Evolutionary conservation across 2,888 invertebrate species (phyloP).

Genomic region (Stegana nigrithorax): DNA sequence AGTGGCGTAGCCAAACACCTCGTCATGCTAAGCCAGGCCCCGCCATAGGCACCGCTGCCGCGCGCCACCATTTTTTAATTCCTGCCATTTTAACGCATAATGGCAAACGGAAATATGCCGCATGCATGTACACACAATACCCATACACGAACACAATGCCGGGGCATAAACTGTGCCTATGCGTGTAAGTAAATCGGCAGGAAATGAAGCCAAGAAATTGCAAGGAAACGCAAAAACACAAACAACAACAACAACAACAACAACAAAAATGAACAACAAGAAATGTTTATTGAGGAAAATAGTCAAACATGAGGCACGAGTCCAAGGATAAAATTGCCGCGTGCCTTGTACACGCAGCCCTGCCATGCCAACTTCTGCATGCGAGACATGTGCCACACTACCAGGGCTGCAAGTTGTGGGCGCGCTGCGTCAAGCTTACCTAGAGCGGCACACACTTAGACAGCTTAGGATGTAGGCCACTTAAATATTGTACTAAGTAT

Average conservation of each 20-base stretch:
- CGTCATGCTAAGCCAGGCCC: too few relatives aligned
- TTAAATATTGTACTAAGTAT: too few relatives aligned
- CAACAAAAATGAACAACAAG: background rate
- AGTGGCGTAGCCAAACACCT: too few relatives aligned
- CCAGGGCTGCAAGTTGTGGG: too few relatives aligned
- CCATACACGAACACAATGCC: background rate
- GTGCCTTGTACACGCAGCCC: too few relatives aligned
- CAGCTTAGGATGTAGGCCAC: too few relatives aligned
- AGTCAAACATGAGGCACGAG: conserved; percentile 14
- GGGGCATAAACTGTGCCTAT: background rate
- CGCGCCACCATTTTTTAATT: conserved; percentile 14
- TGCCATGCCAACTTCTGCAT: conserved; percentile 18
- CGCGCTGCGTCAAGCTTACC: too few relatives aligned
- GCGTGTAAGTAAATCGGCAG: conserved; percentile 12
- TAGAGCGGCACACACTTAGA: too few relatives aligned
- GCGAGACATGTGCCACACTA: conserved; percentile 24
- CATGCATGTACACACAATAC: conserved; percentile 4
- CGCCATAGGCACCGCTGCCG: too few relatives aligned
- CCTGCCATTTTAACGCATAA: conserved; percentile 34
- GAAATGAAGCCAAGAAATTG: conserved; percentile 15
- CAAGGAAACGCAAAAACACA: conserved; percentile 9
- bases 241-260: conserved; percentile 8
- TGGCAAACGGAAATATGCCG: conserved; percentile 38
- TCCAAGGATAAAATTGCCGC: conserved; percentile 12
- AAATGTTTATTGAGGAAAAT: conserved; percentile 15